phyloP scores from a whole-genome alignment of 2,888 invertebrate genomes.

The Spicauda simplicius region DNA sequence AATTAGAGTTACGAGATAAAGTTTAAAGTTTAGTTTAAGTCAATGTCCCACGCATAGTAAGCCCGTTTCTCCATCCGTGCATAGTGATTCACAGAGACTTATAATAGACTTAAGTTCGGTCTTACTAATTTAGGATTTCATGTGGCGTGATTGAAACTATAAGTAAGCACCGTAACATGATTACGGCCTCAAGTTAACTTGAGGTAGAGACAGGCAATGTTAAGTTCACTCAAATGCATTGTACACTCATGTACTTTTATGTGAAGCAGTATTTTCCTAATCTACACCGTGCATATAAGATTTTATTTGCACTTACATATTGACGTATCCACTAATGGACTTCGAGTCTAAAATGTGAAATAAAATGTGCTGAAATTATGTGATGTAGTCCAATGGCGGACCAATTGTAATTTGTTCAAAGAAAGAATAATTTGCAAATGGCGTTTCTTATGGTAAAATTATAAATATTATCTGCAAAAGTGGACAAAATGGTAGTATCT shows the following conservation, averaged over 20 bases:
- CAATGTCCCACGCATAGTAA: conserved; percentile 11
- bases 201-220: conserved; percentile 13
- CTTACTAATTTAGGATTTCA: conserved; percentile 5
- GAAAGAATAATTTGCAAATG: too few species aligned
- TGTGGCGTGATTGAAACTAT: conserved; percentile 28
- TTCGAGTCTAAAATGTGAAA: too few species aligned
- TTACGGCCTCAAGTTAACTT: conserved; percentile 41
- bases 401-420: too few species aligned
- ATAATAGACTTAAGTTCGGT: background rate
- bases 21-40: conserved; percentile 11
- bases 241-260: conserved; percentile 13
- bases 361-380: too few species aligned
- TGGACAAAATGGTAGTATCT: too few species aligned
- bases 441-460: too few species aligned
- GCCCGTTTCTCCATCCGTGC: conserved; percentile 23
- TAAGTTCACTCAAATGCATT: conserved; percentile 22
- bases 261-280: conserved; percentile 2
- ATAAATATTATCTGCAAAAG: too few species aligned
- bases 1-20: too few species aligned
- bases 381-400: too few species aligned
- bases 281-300: conserved; percentile 11
- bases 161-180: conserved; percentile 36
- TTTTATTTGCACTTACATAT: conserved; percentile 9
- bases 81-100: conserved; percentile 18
- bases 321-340: background rate